Conservation (phyloP, 2,113 vertebrate species). For the Pao palembangensis region DNA sequence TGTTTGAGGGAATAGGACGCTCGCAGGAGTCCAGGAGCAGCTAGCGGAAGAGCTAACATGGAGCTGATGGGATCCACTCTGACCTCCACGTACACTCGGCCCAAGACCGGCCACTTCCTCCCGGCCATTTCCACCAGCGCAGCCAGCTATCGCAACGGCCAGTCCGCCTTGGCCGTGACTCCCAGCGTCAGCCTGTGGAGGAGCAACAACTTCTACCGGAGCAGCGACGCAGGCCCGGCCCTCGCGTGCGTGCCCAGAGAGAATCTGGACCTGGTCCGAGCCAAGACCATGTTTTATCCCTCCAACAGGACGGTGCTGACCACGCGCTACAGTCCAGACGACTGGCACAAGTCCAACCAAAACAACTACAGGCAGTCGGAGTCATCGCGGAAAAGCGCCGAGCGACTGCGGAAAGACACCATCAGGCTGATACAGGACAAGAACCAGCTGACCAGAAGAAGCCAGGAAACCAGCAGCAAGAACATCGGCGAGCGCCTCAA, state of each 20-base stretch:
- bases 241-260: conserved; percentile 67
- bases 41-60: conserved; percentile 62
- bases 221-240: conserved; percentile 63
- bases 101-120: conserved; percentile 78
- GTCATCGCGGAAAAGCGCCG: conserved; percentile 79
- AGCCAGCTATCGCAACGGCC: conserved; percentile 78
- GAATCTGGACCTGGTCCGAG: conserved; percentile 70
- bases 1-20: too few species aligned
- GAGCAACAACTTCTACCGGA: conserved; percentile 78
- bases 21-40: not conserved
- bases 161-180: conserved; percentile 67
- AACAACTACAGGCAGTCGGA: conserved; percentile 84
- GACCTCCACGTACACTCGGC: conserved; percentile 74
- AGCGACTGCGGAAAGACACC: conserved; percentile 83
- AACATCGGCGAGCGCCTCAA: conserved; percentile 84
- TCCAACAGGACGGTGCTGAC: conserved; percentile 78
- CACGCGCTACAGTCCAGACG: conserved; percentile 82
- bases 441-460: conserved; percentile 80
- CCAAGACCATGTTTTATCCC: conserved; percentile 78
- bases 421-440: conserved; percentile 84
- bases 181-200: conserved; percentile 79
- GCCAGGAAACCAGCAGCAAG: conserved; percentile 80
- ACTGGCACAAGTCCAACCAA: conserved; percentile 88
- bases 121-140: conserved; percentile 82
- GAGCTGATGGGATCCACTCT: conserved; percentile 81